Percentiles rank a stretch among this genome's conserved stretches.
phyloP scores from a whole-genome alignment of 2,888 invertebrate species.

The Flexamia atlantica region DNA sequence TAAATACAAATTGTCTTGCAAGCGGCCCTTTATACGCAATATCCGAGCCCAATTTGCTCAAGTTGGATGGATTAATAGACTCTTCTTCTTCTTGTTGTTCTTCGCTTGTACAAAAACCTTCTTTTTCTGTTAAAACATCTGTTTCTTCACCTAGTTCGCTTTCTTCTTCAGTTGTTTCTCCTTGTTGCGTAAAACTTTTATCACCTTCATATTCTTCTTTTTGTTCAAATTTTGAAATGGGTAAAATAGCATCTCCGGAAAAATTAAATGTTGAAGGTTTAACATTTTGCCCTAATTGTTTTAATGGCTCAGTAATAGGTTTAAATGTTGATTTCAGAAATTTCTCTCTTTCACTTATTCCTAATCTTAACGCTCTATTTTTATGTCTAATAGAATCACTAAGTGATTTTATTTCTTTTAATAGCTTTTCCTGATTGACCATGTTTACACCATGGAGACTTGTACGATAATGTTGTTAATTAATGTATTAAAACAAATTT shows the following conservation, averaged over 20 bases:
- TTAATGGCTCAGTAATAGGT: slow-evolving; percentile 25
- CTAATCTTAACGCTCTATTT: slow-evolving; percentile 15
- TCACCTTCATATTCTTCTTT: background rate
- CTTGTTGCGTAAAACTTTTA: background rate
- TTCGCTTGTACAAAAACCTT: too few relatives aligned
- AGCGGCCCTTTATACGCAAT: too few relatives aligned
- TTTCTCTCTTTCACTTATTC: slow-evolving; percentile 36
- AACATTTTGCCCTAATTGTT: background rate
- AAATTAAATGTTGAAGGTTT: background rate
- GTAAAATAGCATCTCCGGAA: background rate
- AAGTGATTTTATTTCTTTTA: slow-evolving; percentile 36
- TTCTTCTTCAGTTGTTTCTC: background rate
- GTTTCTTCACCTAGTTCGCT: background rate
- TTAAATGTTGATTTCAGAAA: slow-evolving; percentile 44
- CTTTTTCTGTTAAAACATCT: background rate
- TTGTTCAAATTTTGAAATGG: background rate
- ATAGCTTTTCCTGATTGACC: slow-evolving; percentile 18
- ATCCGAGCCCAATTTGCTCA: too few relatives aligned
- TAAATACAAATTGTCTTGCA: too few relatives aligned
- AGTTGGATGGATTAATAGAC: too few relatives aligned
- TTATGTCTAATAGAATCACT: slow-evolving; percentile 55
- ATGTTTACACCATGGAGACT: background rate
- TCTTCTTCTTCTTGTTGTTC: too few relatives aligned
- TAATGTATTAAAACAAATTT: slow-evolving; percentile 62
- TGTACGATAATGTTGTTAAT: background rate